Percentiles rank a stretch among this genome's conserved stretches.
Evolutionary conservation across 2,113 vertebrate genomes (phyloP).

Genomic region (Chauna torquata): DNA sequence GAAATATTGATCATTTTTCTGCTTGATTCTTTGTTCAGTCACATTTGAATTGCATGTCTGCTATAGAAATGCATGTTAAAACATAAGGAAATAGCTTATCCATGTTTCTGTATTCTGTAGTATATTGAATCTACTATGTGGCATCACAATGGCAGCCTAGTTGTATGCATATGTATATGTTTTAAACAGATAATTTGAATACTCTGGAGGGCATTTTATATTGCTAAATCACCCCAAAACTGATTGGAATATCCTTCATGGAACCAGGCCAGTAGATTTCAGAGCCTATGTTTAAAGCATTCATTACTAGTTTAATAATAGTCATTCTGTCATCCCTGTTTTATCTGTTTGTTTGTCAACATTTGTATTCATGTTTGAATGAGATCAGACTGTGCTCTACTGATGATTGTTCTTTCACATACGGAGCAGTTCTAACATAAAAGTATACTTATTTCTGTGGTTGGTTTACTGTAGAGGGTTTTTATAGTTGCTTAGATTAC

Average conservation of each 20-base stretch:
- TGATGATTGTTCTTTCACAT: slow-evolving; percentile 34
- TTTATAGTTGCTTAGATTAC: slow-evolving; percentile 7
- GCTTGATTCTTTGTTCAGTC: neutral
- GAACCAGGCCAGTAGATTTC: slow-evolving; percentile 60
- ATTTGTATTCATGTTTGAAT: slow-evolving; percentile 50
- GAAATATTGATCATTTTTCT: neutral
- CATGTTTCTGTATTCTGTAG: neutral
- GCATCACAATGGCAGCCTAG: slow-evolving; percentile 40
- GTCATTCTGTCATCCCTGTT: slow-evolving; percentile 52
- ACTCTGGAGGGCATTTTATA: slow-evolving; percentile 63
- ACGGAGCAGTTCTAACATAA: slow-evolving; percentile 35
- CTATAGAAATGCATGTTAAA: neutral
- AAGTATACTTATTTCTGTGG: slow-evolving; percentile 25
- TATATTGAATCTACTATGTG: neutral
- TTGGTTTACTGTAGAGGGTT: slow-evolving; percentile 6
- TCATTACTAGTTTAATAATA: slow-evolving; percentile 64
- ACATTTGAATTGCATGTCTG: neutral
- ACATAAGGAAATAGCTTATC: neutral
- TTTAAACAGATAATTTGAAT: slow-evolving; percentile 52
- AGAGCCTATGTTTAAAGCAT: slow-evolving; percentile 63
- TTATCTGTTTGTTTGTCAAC: slow-evolving; percentile 64
- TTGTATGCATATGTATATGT: slow-evolving; percentile 8
- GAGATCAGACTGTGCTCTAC: slow-evolving; percentile 32
- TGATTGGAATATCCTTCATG: slow-evolving; percentile 27
- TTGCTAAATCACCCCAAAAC: slow-evolving; percentile 43